These are phyloP conservation scores for Megalops atlanticus DNA, from an alignment of 2,113 vertebrate genomes.

Conservation along the genomic window DNA sequence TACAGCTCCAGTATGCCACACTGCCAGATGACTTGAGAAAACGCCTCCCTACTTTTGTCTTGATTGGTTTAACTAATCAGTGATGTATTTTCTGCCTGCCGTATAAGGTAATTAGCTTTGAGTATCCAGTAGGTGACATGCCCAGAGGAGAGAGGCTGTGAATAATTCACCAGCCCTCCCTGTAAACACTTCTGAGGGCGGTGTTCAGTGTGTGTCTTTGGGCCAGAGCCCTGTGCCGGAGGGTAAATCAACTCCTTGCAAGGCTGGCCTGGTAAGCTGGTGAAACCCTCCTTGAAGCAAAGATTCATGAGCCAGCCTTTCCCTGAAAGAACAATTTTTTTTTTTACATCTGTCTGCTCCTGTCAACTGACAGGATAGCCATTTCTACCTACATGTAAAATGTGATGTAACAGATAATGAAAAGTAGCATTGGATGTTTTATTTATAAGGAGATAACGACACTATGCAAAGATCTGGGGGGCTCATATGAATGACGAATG, in stretches of 20 bases:
- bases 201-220: background rate
- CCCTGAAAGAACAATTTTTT: background rate
- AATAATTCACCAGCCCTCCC: background rate
- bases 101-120: background rate
- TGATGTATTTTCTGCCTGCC: background rate
- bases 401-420: background rate
- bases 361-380: background rate
- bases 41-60: too few species aligned
- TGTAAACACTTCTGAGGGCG: background rate
- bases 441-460: slow-evolving; percentile 3
- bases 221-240: background rate
- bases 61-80: background rate
- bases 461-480: background rate
- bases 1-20: too few species aligned
- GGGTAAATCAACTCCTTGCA: background rate
- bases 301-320: background rate
- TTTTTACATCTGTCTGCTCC: background rate
- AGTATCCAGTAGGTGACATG: slow-evolving; percentile 7
- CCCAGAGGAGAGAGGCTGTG: background rate
- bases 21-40: too few species aligned
- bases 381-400: slow-evolving; percentile 4
- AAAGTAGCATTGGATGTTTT: slow-evolving; percentile 3
- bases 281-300: background rate
- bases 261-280: background rate
- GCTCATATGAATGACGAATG: slow-evolving; percentile 6